Conservation (phyloP, 1,140 invertebrate species). For the Drosophila lacertosa region DNA sequence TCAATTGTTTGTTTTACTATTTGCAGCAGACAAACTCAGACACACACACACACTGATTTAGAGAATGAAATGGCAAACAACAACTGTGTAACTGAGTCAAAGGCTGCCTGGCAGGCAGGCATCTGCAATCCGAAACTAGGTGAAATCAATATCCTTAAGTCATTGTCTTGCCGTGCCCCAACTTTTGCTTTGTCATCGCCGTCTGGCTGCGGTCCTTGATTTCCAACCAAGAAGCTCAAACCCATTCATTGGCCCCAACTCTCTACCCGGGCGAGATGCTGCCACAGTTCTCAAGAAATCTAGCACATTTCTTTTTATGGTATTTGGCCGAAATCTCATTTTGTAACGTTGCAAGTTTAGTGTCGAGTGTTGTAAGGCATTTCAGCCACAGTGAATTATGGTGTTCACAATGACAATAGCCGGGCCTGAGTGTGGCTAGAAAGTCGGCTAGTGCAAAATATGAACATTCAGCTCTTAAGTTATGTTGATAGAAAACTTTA, state of each 20-base stretch:
- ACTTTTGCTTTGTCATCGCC: constrained; percentile 50
- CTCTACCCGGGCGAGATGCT: constrained; percentile 2
- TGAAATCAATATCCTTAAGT: constrained; percentile 75
- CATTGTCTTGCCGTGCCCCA: constrained; percentile 47
- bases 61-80: constrained; percentile 11
- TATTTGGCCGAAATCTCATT: constrained; percentile 56
- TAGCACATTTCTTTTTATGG: constrained; percentile 69
- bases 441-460: not conserved
- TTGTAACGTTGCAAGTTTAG: constrained; percentile 56
- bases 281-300: constrained; percentile 18
- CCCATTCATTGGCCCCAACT: constrained; percentile 30
- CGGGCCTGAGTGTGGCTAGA: not conserved
- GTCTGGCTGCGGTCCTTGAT: constrained; percentile 23
- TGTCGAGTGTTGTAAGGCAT: constrained; percentile 40
- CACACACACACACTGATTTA: not conserved
- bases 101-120: constrained; percentile 14
- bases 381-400: constrained; percentile 21
- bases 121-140: constrained; percentile 59
- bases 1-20: constrained; percentile 45
- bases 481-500: too few species aligned
- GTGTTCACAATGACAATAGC: not conserved
- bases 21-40: constrained; percentile 20
- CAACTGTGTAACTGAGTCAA: constrained; percentile 13
- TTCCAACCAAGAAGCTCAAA: constrained; percentile 22
- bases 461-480: not conserved